These are phyloP conservation scores for Drosophila pachea DNA, from an alignment of 1,140 invertebrate species.

Conservation along the genomic window DNA sequence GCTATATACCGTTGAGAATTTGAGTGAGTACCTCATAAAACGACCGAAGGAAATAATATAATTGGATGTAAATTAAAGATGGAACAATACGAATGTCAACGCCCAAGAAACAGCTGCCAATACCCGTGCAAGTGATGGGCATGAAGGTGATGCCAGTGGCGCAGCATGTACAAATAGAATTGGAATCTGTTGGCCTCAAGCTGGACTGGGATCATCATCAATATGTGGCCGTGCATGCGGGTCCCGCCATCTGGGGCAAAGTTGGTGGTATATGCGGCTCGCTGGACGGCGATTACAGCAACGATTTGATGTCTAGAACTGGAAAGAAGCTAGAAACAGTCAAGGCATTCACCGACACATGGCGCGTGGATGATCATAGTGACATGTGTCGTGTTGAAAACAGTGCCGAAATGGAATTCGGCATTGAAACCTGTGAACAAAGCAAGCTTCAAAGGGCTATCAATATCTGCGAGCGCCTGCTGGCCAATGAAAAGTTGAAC, in stretches of 20 bases:
- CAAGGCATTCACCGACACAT: conserved; percentile 81
- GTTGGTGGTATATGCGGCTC: conserved; percentile 90
- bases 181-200: conserved; percentile 84
- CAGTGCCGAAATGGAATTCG: conserved; percentile 62
- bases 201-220: conserved; percentile 88
- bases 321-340: conserved; percentile 77
- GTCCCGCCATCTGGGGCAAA: conserved; percentile 86
- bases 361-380: conserved; percentile 80
- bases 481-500: conserved; percentile 83
- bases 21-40: conserved; percentile 72
- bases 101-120: conserved; percentile 81
- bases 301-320: conserved; percentile 85
- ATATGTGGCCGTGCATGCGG: conserved; percentile 83
- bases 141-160: conserved; percentile 85
- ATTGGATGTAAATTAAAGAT: conserved; percentile 56
- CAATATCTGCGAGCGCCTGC: conserved; percentile 83
- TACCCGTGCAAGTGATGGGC: conserved; percentile 85
- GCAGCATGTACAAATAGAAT: conserved; percentile 83
- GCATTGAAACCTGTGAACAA: conserved; percentile 61
- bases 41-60: neutral
- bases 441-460: conserved; percentile 80
- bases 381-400: conserved; percentile 72
- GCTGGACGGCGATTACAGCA: conserved; percentile 84
- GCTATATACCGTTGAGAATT: conserved; percentile 82
- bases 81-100: conserved; percentile 81